Conservation (phyloP, 2,888 invertebrate species). For the Parelbella ahira region DNA sequence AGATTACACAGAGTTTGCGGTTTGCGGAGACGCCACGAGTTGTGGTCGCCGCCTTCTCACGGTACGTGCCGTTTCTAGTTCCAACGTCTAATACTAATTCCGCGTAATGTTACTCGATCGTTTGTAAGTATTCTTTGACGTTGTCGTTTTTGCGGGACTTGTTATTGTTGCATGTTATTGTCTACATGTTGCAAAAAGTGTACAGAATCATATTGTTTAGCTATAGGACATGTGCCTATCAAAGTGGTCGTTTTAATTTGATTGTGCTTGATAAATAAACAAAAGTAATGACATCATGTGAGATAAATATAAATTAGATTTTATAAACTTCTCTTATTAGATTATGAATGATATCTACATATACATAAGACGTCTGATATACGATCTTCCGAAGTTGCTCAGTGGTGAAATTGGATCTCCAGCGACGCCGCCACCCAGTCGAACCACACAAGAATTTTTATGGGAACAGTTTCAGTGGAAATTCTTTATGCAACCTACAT, state of each 20-base stretch:
- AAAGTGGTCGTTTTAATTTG: too few relatives aligned
- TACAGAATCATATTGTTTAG: too few relatives aligned
- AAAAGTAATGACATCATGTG: too few relatives aligned
- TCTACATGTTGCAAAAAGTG: background rate
- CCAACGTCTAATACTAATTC: constrained; percentile 44
- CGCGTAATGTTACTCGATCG: constrained; percentile 19
- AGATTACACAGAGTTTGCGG: constrained; percentile 76
- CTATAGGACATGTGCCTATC: too few relatives aligned
- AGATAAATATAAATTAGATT: too few relatives aligned
- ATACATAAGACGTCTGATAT: background rate
- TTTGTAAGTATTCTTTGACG: constrained; percentile 8
- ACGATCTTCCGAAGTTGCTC: background rate
- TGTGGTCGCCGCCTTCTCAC: constrained; percentile 74
- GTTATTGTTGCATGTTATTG: constrained; percentile 6
- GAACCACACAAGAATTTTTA: background rate
- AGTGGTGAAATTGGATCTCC: constrained; percentile 4
- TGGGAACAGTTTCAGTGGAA: background rate
- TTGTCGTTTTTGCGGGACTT: constrained; percentile 6
- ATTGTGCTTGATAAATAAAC: too few relatives aligned
- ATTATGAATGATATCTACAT: too few relatives aligned
- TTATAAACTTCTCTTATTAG: too few relatives aligned
- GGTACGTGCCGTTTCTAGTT: constrained; percentile 47
- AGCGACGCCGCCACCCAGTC: constrained; percentile 1
- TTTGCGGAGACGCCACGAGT: constrained; percentile 70
- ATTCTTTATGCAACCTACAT: background rate